Evolutionary conservation across 2,888 invertebrate genomes (phyloP).

Genomic region (Dyspetes luteomarginatus): DNA sequence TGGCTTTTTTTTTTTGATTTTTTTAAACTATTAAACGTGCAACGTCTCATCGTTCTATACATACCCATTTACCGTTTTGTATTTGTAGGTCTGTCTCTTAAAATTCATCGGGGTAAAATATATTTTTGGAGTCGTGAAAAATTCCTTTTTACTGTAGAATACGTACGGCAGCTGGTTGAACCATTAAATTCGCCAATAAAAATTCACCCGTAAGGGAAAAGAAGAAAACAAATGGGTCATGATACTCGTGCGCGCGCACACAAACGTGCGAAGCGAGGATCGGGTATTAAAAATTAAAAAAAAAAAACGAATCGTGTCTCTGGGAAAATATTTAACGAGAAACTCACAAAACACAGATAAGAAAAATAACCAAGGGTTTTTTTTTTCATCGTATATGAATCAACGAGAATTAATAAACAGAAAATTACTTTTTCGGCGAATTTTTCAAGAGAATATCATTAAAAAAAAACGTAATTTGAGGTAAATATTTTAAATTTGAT

Average conservation of each 20-base stretch:
- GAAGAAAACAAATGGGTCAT: conserved; percentile 39
- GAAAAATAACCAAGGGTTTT: neutral
- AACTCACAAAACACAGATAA: conserved; percentile 32
- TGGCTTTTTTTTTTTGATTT: neutral
- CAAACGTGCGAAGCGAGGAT: conserved; percentile 46
- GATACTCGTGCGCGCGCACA: conserved; percentile 58
- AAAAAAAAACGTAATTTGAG: no score
- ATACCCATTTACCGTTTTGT: conserved; percentile 50
- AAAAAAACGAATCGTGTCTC: neutral
- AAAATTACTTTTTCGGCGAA: neutral
- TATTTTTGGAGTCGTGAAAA: neutral
- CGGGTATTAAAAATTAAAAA: neutral
- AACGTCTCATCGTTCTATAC: conserved; percentile 29
- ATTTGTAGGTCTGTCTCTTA: conserved; percentile 24
- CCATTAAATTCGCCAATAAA: conserved; percentile 13
- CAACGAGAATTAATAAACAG: neutral
- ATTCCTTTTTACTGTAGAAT: conserved; percentile 38
- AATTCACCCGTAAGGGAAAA: conserved; percentile 36
- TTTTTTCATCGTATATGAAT: neutral
- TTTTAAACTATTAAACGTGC: conserved; percentile 37
- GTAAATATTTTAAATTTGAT: no score
- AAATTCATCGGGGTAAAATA: conserved; percentile 10
- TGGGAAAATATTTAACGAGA: conserved; percentile 12
- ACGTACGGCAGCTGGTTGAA: neutral
- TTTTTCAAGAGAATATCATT: no score